Conservation (phyloP, 2,113 vertebrate genomes). For the Ornithorhynchus anatinus region DNA sequence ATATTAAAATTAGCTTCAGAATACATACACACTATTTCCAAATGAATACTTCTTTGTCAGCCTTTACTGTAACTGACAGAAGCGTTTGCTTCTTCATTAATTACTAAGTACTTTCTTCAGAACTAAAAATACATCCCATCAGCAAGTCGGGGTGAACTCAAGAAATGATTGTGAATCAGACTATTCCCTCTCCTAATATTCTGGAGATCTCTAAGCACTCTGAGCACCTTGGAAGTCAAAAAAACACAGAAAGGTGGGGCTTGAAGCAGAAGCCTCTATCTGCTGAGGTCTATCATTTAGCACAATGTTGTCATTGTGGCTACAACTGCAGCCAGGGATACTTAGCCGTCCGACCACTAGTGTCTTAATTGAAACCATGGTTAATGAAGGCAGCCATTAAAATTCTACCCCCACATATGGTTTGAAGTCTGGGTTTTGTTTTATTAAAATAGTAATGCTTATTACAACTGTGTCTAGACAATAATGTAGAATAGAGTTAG, state of each 20-base stretch:
- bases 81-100: neutral
- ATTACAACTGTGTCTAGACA: constrained; percentile 67
- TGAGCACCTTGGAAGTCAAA: constrained; percentile 38
- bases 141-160: too few relatives aligned
- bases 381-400: constrained; percentile 65
- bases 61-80: constrained; percentile 14
- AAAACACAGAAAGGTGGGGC: constrained; percentile 35
- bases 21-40: constrained; percentile 35
- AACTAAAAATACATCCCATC: too few relatives aligned
- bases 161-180: too few relatives aligned
- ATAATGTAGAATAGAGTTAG: constrained; percentile 46
- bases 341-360: constrained; percentile 77
- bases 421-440: constrained; percentile 64
- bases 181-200: constrained; percentile 45
- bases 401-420: constrained; percentile 65
- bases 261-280: constrained; percentile 61
- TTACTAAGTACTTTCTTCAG: constrained; percentile 21
- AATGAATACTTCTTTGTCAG: constrained; percentile 30
- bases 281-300: constrained; percentile 69
- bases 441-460: constrained; percentile 54
- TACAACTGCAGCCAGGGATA: constrained; percentile 72
- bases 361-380: constrained; percentile 62
- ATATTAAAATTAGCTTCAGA: constrained; percentile 40
- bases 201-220: constrained; percentile 38
- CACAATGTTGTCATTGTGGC: constrained; percentile 77